Evolutionary conservation across 2,888 invertebrate species (phyloP), one percentile per base, ranked within the genome.

Genomic region (Schizotus pectinicornis): DNA sequence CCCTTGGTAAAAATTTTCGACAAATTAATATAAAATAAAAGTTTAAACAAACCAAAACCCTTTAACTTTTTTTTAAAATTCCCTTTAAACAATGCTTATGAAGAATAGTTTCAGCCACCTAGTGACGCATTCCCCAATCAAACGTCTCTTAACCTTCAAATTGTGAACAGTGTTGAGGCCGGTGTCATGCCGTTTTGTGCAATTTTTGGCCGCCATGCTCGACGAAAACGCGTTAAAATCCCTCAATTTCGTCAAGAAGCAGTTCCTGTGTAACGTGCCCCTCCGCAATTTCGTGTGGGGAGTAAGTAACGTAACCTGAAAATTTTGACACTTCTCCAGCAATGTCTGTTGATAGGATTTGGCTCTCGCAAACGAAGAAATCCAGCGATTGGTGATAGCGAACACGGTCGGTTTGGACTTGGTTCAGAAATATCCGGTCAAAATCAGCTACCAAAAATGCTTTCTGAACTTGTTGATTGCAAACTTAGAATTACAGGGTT

Each of bases 391-490:
- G 75, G 80, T 92, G 47, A 69, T 90, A 7, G 76, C 84, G 9
- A 74, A 76, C 41, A 91, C 90, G 7, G 77, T 89, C 7, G 78
- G 83, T 37, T 83, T 81, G 64, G 63, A 79, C 6, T 67, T 85
- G 34, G 77, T 87, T 56, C 75, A 81, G 68, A 80, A 82, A 59
- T 86, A 84, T 77, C 90, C 92, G 1, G 69, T 89, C 3, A 87
- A 85, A 64, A 72, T 76, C 37, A 80, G 82, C 34, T 92, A 90
- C 74, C 84, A 85, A 62, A 83, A 81, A 70, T 78, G 82, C 31
- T 92, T 90, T 77, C 77, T 91, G 7, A 91, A 89, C 74, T 80
- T 80, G 61, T 64, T 90, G 1, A 83, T 91, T 46, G 67, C 78
- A n/a, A 72, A 79, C 72, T 79, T 90, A 38, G 88, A 90, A 73